Percentiles rank a stretch among this genome's conserved stretches.
These are phyloP conservation scores for Micromys minutus DNA, from an alignment of 2,113 vertebrate species.

Conservation along the genomic window DNA sequence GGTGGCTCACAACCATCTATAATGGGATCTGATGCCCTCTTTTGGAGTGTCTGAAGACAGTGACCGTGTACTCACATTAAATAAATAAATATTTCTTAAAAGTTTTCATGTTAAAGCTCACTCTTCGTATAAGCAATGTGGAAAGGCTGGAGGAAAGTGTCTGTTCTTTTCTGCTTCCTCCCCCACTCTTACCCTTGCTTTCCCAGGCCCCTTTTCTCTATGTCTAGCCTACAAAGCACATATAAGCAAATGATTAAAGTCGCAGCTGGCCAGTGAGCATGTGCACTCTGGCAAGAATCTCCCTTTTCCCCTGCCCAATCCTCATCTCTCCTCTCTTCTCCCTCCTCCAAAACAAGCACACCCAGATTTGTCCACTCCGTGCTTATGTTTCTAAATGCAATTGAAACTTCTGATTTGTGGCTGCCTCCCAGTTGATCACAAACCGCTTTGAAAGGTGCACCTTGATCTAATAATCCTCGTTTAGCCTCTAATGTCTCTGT, in stretches of 20 bases:
- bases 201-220: neutral
- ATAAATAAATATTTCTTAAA: too few species aligned
- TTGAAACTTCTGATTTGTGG: neutral
- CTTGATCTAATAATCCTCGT: slow-evolving; percentile 19
- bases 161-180: neutral
- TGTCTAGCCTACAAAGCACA: neutral
- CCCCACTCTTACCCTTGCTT: neutral
- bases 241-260: neutral
- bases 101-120: slow-evolving; percentile 11
- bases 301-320: rapidly evolving
- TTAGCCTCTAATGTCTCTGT: neutral
- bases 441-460: neutral
- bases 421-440: slow-evolving; percentile 6
- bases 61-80: too few species aligned
- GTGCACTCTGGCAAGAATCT: rapidly evolving
- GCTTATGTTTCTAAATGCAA: neutral
- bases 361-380: neutral
- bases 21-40: too few species aligned
- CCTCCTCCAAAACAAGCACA: neutral
- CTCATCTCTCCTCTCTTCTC: rapidly evolving
- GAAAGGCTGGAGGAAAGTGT: neutral
- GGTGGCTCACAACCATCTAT: too few species aligned
- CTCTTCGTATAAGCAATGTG: neutral
- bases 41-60: too few species aligned
- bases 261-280: rapidly evolving